Evolutionary conservation across 1,140 invertebrate species (phyloP).

Genomic region (Octopus bimaculoides): DNA sequence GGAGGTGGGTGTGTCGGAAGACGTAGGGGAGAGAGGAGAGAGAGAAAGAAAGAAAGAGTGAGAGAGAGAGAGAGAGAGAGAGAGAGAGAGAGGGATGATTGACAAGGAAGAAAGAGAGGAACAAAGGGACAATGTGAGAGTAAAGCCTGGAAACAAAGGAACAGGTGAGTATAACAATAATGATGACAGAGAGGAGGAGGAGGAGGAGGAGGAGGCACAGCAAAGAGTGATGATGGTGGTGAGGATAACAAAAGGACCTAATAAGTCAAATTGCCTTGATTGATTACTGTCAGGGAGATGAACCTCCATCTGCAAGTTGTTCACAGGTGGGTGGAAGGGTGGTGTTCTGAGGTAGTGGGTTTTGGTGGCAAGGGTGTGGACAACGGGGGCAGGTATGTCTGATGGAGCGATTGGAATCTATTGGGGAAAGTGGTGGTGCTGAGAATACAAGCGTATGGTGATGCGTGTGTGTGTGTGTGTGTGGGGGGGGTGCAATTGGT

Average conservation of each 20-base stretch:
- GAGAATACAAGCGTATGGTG: no score
- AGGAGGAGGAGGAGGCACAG: not conserved
- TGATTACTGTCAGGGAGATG: no score
- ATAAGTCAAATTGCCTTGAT: not conserved
- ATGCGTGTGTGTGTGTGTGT: no score
- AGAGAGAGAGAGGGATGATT: not conserved
- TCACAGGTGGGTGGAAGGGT: no score
- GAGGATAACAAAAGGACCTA: not conserved
- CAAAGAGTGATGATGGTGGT: not conserved
- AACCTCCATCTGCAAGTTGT: no score
- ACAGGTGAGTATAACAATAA: not conserved
- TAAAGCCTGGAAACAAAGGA: not conserved
- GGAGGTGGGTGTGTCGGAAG: no score
- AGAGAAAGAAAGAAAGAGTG: not conserved
- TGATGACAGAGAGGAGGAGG: not conserved
- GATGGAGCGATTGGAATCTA: no score
- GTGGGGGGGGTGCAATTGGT: no score
- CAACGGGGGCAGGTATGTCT: no score
- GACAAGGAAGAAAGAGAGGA: not conserved
- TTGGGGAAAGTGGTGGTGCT: no score
- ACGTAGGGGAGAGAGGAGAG: not conserved
- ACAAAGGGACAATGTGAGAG: not conserved
- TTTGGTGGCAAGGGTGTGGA: no score
- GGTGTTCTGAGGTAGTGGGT: no score
- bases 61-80: not conserved